A percentile compares a stretch with the other conserved stretches of the same genome.
phyloP scores from a whole-genome alignment of 1,140 invertebrate genomes.

The Phymastichus coffea region DNA sequence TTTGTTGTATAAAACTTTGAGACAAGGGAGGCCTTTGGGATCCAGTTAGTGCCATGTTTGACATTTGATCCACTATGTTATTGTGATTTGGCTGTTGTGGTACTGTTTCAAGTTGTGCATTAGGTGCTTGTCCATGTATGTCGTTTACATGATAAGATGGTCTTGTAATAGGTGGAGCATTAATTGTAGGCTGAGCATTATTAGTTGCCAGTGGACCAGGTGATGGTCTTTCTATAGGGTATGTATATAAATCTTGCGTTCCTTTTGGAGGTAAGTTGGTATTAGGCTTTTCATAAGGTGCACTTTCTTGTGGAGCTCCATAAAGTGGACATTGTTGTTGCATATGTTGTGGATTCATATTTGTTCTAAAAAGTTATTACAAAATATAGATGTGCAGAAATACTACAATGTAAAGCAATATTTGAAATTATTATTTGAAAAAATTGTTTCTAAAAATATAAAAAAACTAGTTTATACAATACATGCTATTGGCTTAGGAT shows the following conservation, averaged over 20 bases:
- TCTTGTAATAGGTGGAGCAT: slow-evolving; percentile 30
- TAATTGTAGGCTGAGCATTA: slow-evolving; percentile 14
- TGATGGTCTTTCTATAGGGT: slow-evolving; percentile 32
- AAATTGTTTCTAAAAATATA: too few relatives aligned
- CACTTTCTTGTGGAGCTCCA: slow-evolving; percentile 31
- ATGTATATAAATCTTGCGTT: slow-evolving; percentile 25
- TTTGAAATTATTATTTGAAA: too few relatives aligned
- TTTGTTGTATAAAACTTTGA: neutral
- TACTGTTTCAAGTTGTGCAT: slow-evolving; percentile 28
- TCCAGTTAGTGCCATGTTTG: slow-evolving; percentile 36
- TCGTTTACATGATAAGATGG: slow-evolving; percentile 35
- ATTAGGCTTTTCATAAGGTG: slow-evolving; percentile 35
- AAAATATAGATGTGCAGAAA: too few relatives aligned
- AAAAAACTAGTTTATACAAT: too few relatives aligned
- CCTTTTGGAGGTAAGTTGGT: slow-evolving; percentile 36
- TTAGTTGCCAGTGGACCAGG: slow-evolving; percentile 22
- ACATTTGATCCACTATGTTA: slow-evolving; percentile 40
- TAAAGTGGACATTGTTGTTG: slow-evolving; percentile 38
- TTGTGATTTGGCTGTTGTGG: slow-evolving; percentile 33
- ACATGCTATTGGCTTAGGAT: too few relatives aligned
- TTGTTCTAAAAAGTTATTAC: slow-evolving; percentile 7
- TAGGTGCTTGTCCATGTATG: slow-evolving; percentile 27
- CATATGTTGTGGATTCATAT: slow-evolving; percentile 47
- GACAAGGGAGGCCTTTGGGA: slow-evolving; percentile 31
- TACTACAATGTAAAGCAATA: too few relatives aligned